Base-by-base conservation (phyloP, 2,113 vertebrate species). In the Anthoscopus minutus region DNA sequence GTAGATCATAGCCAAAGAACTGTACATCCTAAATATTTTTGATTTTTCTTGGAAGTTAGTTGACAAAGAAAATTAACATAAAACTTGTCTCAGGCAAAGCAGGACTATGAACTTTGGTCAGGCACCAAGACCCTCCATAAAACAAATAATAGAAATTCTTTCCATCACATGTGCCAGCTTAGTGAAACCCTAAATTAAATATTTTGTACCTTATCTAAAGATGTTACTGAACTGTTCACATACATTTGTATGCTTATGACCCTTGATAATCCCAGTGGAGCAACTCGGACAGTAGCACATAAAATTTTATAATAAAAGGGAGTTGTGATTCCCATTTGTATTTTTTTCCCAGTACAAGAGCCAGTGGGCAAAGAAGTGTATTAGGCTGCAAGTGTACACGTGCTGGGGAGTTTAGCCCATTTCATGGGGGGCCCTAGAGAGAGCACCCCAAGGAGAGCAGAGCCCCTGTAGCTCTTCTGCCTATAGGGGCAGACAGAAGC, bases 161-260 rank as follows among this genome's bases (percentile, higher is more conserved):
- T 92, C 86, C 71, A 73, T 58, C 13, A 24, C 38, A 38, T 0
- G 1, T n/a, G 25, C 25, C 54, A 82, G 28, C n/a, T 48, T 54
- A 80, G 28, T 30, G 74, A 69, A 94, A 80, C 25, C 9, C 38
- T 69, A 65, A 89, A 72, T 87, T 65, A 91, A 87, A 48, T 64
- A 48, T 60, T 88, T 83, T 82, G 20, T 80, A 22, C 58, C 21
- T 65, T 73, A 69, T 27, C 54, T 72, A 53, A 88, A 86, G 62
- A 23, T 30, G 33, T 77, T 53, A 57, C 35, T 38, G 85, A 88
- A 27, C 37, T 19, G 0, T 88, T 93, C 81, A 50, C 45, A 47
- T 62, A 28, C 19, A 35, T 50, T 60, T 0, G 0, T 44, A 31
- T 61, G 13, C 54, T 71, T 2, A 2, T 77, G 62, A 65, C 42